A percentile compares a stretch with the other conserved stretches of the same genome.
Conservation (phyloP, 2,888 invertebrate species). For the Metellina segmentata region DNA sequence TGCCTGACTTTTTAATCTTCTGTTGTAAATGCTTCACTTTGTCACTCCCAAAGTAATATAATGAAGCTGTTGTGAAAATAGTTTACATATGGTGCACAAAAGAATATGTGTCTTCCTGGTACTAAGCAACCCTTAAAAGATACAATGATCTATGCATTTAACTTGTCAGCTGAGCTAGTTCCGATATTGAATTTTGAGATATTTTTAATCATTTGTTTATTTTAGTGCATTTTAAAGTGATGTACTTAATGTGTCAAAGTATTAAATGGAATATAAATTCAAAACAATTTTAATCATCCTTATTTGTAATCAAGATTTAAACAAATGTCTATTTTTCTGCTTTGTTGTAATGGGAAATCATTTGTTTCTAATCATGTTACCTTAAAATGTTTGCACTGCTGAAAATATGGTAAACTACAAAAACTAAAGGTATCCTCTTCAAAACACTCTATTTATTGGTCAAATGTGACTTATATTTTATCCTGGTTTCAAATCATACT, state of each 20-base stretch:
- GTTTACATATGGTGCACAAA: not conserved
- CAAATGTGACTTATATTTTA: not conserved
- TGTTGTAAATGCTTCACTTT: too few species aligned
- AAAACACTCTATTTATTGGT: too few species aligned
- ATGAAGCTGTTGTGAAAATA: too few species aligned
- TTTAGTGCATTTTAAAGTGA: not conserved
- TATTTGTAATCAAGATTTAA: not conserved
- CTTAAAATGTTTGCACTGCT: not conserved
- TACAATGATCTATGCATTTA: not conserved
- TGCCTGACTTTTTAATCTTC: too few species aligned
- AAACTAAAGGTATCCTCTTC: too few species aligned
- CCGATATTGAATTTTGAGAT: not conserved
- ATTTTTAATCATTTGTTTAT: not conserved
- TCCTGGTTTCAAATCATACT: slow-evolving; percentile 10
- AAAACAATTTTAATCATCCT: not conserved
- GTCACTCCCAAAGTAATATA: too few species aligned
- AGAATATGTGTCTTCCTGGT: not conserved
- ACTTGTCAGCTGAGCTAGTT: not conserved
- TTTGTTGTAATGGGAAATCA: not conserved
- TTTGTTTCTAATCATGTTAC: not conserved
- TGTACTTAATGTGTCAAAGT: not conserved
- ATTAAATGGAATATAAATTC: not conserved
- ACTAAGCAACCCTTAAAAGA: too few species aligned
- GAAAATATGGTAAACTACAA: too few species aligned
- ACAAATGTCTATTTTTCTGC: not conserved